Conservation (phyloP, 1,140 invertebrate species). For the Drosophila tsacasi region DNA sequence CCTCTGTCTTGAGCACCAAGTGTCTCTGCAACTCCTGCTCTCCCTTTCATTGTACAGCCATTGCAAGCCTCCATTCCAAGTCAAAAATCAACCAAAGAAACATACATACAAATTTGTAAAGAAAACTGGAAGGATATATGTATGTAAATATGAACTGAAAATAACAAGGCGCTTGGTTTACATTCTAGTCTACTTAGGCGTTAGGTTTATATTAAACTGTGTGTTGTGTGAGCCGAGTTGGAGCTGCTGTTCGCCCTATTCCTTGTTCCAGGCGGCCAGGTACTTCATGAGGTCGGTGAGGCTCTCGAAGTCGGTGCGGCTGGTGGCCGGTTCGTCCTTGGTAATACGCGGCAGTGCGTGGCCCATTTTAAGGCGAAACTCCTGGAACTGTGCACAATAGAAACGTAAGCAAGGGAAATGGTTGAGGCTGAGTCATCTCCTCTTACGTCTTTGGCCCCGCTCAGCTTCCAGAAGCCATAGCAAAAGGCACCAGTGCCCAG, state of each 20-base stretch:
- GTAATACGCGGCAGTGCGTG: slow-evolving; percentile 90
- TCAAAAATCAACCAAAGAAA: background rate
- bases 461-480: slow-evolving; percentile 94
- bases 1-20: background rate
- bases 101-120: background rate
- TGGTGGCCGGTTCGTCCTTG: slow-evolving; percentile 92
- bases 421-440: background rate
- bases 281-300: slow-evolving; percentile 93
- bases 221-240: slow-evolving; percentile 7
- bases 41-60: background rate
- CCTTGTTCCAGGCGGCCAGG: slow-evolving; percentile 87
- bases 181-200: slow-evolving; percentile 19
- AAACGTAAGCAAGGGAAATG: background rate
- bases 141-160: slow-evolving; percentile 6
- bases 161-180: slow-evolving; percentile 15
- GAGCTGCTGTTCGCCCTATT: slow-evolving; percentile 44
- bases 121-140: background rate
- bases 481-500: slow-evolving; percentile 92
- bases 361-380: slow-evolving; percentile 91
- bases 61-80: background rate
- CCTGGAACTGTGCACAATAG: slow-evolving; percentile 86
- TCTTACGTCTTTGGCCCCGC: slow-evolving; percentile 92
- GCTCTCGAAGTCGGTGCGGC: slow-evolving; percentile 94
- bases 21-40: background rate
- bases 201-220: slow-evolving; percentile 9